These are phyloP conservation scores for Siniperca obscura DNA, from an alignment of 2,797 vertebrate species.

Conservation along the genomic window DNA sequence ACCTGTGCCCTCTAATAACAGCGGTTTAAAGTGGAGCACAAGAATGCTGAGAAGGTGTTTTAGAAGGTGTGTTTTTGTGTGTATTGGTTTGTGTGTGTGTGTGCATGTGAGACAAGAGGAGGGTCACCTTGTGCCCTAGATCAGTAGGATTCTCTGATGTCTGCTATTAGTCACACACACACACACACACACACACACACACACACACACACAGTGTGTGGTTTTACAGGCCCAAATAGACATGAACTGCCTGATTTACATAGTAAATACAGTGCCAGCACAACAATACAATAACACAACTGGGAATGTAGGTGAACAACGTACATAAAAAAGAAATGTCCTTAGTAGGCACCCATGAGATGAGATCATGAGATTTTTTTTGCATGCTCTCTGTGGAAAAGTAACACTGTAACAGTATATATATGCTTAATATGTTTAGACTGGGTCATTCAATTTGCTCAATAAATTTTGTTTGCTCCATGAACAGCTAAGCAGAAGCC, in stretches of 20 bases:
- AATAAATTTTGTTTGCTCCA: neutral
- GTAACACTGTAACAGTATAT: neutral
- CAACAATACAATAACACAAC: conserved; percentile 21
- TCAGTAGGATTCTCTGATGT: conserved; percentile 66
- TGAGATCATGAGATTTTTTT: neutral
- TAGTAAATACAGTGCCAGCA: neutral
- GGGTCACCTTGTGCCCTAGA: conserved; percentile 75
- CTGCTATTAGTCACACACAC: conserved; percentile 60
- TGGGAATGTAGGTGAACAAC: neutral
- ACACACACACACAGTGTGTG: neutral
- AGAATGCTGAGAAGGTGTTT: conserved; percentile 67
- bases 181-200: neutral
- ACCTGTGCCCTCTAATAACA: conserved; percentile 46
- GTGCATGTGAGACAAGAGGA: conserved; percentile 10
- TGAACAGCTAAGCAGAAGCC: neutral
- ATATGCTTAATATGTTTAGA: neutral
- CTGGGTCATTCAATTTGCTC: too few relatives aligned
- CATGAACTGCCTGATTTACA: conserved; percentile 9
- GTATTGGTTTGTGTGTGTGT: conserved; percentile 19
- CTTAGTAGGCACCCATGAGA: neutral
- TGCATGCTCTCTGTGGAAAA: neutral
- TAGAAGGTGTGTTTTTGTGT: conserved; percentile 19
- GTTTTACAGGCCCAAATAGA: neutral
- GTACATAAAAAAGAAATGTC: neutral
- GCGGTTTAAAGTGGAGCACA: conserved; percentile 58